phyloP scores from a whole-genome alignment of 1,140 invertebrate species.

The Temnothorax nylanderi region DNA sequence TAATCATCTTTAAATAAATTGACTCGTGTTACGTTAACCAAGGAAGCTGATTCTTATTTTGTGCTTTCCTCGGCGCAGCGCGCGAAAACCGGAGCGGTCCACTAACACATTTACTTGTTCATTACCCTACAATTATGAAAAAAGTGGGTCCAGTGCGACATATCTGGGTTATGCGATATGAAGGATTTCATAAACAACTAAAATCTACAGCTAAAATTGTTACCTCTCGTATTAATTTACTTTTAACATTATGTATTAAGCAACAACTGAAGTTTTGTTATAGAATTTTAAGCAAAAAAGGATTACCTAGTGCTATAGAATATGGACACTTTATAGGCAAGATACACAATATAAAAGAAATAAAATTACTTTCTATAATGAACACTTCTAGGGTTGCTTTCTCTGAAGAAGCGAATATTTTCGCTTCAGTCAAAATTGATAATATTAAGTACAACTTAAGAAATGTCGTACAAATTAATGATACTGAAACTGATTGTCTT shows the following conservation, averaged over 20 bases:
- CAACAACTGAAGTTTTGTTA: neutral
- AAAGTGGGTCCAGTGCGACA: neutral
- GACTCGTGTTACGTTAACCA: no score
- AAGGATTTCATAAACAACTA: conserved; percentile 15
- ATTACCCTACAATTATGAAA: conserved; percentile 6
- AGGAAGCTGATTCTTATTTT: no score
- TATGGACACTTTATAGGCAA: neutral
- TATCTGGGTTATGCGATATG: conserved; percentile 10
- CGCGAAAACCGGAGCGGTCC: no score
- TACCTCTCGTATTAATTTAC: no score
- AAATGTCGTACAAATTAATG: neutral
- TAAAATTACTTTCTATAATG: neutral
- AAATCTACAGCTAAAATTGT: neutral
- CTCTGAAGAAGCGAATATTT: neutral
- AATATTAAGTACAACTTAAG: neutral
- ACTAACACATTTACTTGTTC: no score
- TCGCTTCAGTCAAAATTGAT: neutral
- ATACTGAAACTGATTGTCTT: neutral
- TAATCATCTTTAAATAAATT: no score
- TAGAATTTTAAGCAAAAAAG: neutral
- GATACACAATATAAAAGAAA: conserved; percentile 7
- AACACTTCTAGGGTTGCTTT: neutral
- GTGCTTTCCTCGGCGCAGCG: no score
- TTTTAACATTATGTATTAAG: neutral
- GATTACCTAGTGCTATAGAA: neutral